Percentiles rank a stretch among this genome's conserved stretches.
phyloP scores from a whole-genome alignment of 2,888 invertebrate genomes.

The Congeria kusceri region DNA sequence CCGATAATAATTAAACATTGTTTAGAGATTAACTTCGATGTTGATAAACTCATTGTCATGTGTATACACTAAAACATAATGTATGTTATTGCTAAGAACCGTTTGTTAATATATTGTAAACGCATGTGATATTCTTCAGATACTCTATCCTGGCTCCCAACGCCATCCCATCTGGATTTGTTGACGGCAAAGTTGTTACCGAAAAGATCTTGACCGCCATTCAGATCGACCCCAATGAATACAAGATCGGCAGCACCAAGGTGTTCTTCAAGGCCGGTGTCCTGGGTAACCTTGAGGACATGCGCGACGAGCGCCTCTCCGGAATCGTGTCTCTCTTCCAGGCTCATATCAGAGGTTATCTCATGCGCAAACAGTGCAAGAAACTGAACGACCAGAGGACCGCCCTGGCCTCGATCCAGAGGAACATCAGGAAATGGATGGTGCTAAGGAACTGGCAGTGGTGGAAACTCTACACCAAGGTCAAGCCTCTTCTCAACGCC shows the following conservation, averaged over 20 bases:
- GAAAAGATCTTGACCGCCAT: constrained; percentile 86
- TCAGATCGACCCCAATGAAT: constrained; percentile 96
- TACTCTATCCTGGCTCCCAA: constrained; percentile 99
- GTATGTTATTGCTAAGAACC: too few species aligned
- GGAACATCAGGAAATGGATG: constrained; percentile 99
- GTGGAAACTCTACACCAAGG: constrained; percentile 97
- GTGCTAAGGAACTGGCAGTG: constrained; percentile 99
- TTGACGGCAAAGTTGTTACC: constrained; percentile 89
- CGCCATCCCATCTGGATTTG: constrained; percentile 87
- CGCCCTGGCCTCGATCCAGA: constrained; percentile 97
- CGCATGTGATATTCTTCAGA: constrained; percentile 66
- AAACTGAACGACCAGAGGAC: constrained; percentile 98
- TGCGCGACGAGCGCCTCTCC: constrained; percentile 98
- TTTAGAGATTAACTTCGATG: too few species aligned
- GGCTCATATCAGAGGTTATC: constrained; percentile 96
- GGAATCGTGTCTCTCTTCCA: constrained; percentile 97
- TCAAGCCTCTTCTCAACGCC: constrained; percentile 96
- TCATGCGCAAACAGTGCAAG: constrained; percentile 92
- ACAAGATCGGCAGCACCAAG: constrained; percentile 99
- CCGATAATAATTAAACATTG: too few species aligned
- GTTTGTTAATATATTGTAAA: too few species aligned
- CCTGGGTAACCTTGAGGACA: constrained; percentile 99
- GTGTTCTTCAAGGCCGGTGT: constrained; percentile 99
- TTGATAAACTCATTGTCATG: too few species aligned
- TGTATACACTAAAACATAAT: too few species aligned